phyloP scores from a whole-genome alignment of 2,113 vertebrate species.

The Hemiprocne comata region DNA sequence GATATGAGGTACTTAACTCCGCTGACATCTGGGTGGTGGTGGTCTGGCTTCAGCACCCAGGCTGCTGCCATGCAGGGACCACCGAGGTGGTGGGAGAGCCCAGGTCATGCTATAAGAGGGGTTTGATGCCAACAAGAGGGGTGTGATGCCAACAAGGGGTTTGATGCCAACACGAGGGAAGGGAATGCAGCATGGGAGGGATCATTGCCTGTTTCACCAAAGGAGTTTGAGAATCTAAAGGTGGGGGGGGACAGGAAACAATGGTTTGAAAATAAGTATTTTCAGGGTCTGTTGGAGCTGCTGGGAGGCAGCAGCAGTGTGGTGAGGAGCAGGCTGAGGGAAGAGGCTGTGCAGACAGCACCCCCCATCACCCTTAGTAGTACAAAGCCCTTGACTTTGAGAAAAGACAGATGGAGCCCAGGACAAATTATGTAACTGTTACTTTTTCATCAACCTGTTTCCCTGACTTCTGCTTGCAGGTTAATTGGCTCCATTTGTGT shows the following conservation, averaged over 20 bases:
- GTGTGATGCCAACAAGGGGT: no score
- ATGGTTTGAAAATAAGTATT: background rate
- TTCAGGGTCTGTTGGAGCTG: background rate
- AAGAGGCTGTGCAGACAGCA: background rate
- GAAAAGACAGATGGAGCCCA: background rate
- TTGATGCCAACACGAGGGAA: accelerated
- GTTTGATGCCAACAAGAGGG: accelerated
- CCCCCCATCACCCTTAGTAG: background rate
- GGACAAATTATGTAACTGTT: background rate
- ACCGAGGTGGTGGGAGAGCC: accelerated
- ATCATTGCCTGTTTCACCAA: accelerated
- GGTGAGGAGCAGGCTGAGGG: accelerated
- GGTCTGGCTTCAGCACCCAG: background rate
- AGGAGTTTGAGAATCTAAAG: background rate
- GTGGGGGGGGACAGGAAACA: accelerated
- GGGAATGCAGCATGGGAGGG: background rate
- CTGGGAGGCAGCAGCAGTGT: accelerated
- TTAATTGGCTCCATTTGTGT: constrained; percentile 53
- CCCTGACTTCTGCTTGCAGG: background rate
- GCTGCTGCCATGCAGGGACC: accelerated
- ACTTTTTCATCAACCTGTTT: background rate
- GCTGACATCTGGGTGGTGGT: accelerated
- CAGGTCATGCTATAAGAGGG: background rate
- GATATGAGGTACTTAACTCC: background rate
- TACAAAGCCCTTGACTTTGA: background rate